Percentiles rank a stretch among this genome's conserved stretches.
Evolutionary conservation across 2,888 invertebrate genomes (phyloP).

Genomic region (Lycia hirtaria): DNA sequence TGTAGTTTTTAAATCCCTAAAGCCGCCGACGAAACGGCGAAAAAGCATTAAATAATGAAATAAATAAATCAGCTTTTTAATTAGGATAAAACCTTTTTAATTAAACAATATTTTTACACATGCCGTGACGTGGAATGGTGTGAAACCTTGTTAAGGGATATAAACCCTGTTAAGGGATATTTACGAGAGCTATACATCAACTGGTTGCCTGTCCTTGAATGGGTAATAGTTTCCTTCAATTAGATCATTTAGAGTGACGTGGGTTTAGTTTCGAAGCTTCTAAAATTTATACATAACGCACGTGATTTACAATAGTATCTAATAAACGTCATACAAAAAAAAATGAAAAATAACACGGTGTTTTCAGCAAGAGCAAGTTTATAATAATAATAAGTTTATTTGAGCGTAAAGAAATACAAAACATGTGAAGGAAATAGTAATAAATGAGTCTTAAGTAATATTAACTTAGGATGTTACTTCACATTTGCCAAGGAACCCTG

Average conservation of each 20-base stretch:
- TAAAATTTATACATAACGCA: constrained; percentile 1
- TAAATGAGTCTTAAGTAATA: too few relatives aligned
- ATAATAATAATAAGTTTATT: too few relatives aligned
- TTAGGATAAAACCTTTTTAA: constrained; percentile 59
- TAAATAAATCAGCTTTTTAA: constrained; percentile 45
- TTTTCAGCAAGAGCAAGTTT: too few relatives aligned
- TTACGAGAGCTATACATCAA: constrained; percentile 49
- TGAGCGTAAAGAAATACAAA: too few relatives aligned
- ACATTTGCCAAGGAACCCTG: too few relatives aligned
- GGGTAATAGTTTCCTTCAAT: constrained; percentile 23
- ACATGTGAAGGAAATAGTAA: too few relatives aligned
- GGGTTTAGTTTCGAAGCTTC: constrained; percentile 4
- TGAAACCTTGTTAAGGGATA: constrained; percentile 47
- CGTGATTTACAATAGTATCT: too few relatives aligned
- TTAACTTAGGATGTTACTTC: too few relatives aligned
- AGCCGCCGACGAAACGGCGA: constrained; percentile 54
- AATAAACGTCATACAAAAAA: too few relatives aligned
- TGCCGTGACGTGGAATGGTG: constrained; percentile 47
- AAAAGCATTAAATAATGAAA: constrained; percentile 44
- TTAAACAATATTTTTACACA: constrained; percentile 48
- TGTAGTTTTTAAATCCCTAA: constrained; percentile 59
- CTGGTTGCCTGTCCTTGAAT: constrained; percentile 32
- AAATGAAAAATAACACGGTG: too few relatives aligned
- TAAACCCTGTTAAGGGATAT: constrained; percentile 48
- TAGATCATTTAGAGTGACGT: constrained; percentile 17